Evolutionary conservation across 2,888 invertebrate genomes (phyloP).

Genomic region (Hemithea aestivaria): DNA sequence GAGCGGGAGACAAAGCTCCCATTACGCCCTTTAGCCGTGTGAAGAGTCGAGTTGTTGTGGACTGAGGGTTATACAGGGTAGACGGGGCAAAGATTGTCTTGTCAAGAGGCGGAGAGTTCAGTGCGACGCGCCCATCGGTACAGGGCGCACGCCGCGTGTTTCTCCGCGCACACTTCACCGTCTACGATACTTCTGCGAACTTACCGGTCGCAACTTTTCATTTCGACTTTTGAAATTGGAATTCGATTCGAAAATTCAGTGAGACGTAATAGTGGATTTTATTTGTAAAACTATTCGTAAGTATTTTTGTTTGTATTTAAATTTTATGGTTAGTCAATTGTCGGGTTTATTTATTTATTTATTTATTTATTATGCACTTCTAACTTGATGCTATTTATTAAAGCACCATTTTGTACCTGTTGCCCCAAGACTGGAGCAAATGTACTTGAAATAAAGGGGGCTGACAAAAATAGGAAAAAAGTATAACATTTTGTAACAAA

Average conservation of each 20-base stretch:
- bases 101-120: conserved; percentile 64
- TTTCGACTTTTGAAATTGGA: conserved; percentile 1
- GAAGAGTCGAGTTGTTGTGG: conserved; percentile 68
- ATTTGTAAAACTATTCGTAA: conserved; percentile 50
- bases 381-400: no score
- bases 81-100: conserved; percentile 68
- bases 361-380: no score
- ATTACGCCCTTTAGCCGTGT: conserved; percentile 60
- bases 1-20: conserved; percentile 58
- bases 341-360: background rate
- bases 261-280: conserved; percentile 34
- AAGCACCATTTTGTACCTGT: no score
- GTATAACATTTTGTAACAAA: no score
- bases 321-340: no score
- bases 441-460: no score
- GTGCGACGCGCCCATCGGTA: conserved; percentile 63
- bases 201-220: conserved; percentile 22
- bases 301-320: conserved; percentile 31
- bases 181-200: conserved; percentile 45
- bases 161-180: conserved; percentile 35
- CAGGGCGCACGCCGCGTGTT: conserved; percentile 58
- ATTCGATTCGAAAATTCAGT: conserved; percentile 6
- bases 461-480: no score
- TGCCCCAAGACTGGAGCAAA: no score
- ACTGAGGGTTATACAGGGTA: conserved; percentile 33